A percentile compares a stretch with the other conserved stretches of the same genome.
These are phyloP conservation scores for Chondrilla cf. caribensis DNA, from an alignment of 37 sponge, comb jelly and placozoan genomes.

Conservation along the genomic window DNA sequence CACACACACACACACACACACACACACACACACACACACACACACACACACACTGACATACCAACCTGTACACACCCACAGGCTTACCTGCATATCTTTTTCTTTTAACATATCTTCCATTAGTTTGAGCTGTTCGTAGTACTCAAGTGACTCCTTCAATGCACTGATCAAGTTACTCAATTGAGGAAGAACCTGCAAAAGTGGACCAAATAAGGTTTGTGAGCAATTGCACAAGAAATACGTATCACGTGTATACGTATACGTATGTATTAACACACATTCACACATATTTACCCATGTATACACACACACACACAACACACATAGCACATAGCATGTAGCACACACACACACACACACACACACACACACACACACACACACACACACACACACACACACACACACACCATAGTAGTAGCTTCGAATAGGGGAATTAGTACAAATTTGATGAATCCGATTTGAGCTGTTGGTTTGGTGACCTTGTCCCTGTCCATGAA, in stretches of 20 bases:
- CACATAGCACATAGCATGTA: not conserved
- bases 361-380: conserved; percentile 29
- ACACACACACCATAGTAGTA: conserved; percentile 47
- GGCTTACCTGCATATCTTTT: not conserved
- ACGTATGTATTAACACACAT: not conserved
- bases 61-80: not conserved
- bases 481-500: conserved; percentile 92
- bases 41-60: conserved; percentile 26
- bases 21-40: conserved; percentile 35
- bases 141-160: conserved; percentile 53
- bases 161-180: conserved; percentile 53
- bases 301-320: conserved; percentile 15
- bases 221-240: too few species aligned
- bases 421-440: conserved; percentile 79
- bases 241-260: too few species aligned
- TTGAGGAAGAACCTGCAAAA: conserved; percentile 65
- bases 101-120: conserved; percentile 74
- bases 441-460: conserved; percentile 83
- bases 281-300: too few species aligned
- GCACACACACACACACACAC: not conserved
- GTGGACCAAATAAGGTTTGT: too few species aligned
- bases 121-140: conserved; percentile 70
- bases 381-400: conserved; percentile 17
- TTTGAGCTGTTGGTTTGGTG: conserved; percentile 77
- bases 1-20: conserved; percentile 30